Percentiles rank a stretch among this genome's conserved stretches.
phyloP scores from a whole-genome alignment of 2,113 vertebrate species.

The Heptranchias perlo region DNA sequence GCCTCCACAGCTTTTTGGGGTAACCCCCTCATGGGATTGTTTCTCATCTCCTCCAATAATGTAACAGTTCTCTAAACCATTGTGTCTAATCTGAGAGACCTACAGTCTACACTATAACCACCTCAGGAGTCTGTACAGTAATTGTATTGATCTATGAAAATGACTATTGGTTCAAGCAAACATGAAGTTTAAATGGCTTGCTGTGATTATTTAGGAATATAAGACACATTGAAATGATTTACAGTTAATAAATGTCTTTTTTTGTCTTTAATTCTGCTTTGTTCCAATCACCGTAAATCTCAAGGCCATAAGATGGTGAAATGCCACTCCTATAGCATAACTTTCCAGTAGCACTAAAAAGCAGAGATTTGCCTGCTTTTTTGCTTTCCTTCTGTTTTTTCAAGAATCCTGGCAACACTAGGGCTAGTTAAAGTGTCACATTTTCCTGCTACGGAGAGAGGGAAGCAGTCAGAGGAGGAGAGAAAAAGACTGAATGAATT shows the following conservation, averaged over 20 bases:
- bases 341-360: not conserved
- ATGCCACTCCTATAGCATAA: not conserved
- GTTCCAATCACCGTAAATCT: constrained; percentile 6
- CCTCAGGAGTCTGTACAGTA: constrained; percentile 35
- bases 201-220: constrained; percentile 37
- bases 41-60: not conserved
- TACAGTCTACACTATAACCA: constrained; percentile 36
- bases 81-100: not conserved
- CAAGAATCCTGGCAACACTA: not conserved
- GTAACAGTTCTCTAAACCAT: not conserved
- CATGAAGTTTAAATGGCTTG: constrained; percentile 36
- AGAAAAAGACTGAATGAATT: not conserved
- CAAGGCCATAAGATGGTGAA: not conserved
- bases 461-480: too few species aligned
- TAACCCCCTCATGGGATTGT: not conserved
- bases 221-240: constrained; percentile 33
- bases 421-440: not conserved
- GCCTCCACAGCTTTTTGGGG: too few species aligned
- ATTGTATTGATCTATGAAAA: constrained; percentile 37
- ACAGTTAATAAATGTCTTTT: constrained; percentile 33
- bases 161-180: constrained; percentile 32
- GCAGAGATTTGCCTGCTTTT: not conserved
- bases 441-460: not conserved
- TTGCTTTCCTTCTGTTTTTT: not conserved
- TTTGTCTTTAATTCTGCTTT: constrained; percentile 30